Evolutionary conservation across 2,797 vertebrate species (phyloP), one percentile per base, ranked within the genome.

Genomic region (Fistularia tabacaria): DNA sequence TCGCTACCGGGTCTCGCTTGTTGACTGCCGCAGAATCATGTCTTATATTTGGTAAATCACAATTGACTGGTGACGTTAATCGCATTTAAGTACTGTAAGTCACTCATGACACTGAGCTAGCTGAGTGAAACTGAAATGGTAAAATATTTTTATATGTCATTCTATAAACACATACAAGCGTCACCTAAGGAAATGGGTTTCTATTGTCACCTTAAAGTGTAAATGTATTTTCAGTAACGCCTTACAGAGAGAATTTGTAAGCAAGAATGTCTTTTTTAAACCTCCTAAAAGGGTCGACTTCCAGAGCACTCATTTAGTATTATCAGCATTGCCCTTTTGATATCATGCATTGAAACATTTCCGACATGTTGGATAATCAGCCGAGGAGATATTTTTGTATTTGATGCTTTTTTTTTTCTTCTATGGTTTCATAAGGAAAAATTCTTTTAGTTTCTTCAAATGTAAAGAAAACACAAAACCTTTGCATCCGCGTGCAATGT

Each of bases 361-460:
- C 65, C 57, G 66, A 81, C 77, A 60, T 82, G 82, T 74, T 83
- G 62, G 84, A 88, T 84, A 85, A 89, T 89, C 85, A 84, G 64
- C 60, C 8, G 44, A 87, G 71, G 80, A 84, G 76, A 82, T 89
- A 91, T 91, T 91, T 90, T 92, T 91, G 64, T 90, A 92, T 79
- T 59, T 55, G 67, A 77, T 67, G 62, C 38, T 79, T 71, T 83
- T 75, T 78, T 64, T 51, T 37, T 76, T 6, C 53, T 69, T 67
- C 63, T 55, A 74, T 64, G 40, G 1, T 38, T 77, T 77, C 66
- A 47, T 69, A 71, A 65, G 42, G 49, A 69, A 14, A 77, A 66
- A 38, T 50, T 67, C 62, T 49, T 76, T 68, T 76, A 9, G 53
- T 70, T 66, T 66, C 59, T 73, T 65, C 39, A 11, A 9, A 40